These are phyloP conservation scores for Indri indri DNA, from an alignment of 2,113 vertebrate species.

Conservation along the genomic window DNA sequence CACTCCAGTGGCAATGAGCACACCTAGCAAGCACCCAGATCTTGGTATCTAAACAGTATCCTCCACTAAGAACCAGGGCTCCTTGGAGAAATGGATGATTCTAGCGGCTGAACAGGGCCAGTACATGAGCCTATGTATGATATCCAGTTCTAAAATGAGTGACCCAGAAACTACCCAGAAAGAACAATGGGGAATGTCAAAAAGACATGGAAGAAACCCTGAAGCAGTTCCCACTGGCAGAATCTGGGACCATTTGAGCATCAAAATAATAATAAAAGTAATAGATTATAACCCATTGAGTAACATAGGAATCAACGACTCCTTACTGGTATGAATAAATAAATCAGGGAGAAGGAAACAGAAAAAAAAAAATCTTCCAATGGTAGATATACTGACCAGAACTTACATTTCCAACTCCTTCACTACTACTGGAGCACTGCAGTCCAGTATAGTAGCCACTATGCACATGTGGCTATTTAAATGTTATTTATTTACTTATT, in stretches of 20 bases:
- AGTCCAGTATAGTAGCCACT: background rate
- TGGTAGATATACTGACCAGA: background rate
- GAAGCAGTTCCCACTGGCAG: background rate
- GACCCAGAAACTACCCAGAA: background rate
- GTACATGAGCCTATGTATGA: background rate
- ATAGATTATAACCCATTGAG: background rate
- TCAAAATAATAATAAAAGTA: constrained; percentile 5
- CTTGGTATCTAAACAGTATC: background rate
- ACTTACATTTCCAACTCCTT: background rate
- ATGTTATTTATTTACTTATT: background rate
- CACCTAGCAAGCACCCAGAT: background rate
- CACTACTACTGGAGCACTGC: background rate
- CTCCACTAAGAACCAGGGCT: background rate
- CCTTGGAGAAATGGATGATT: background rate
- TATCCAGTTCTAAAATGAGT: background rate
- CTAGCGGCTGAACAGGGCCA: background rate
- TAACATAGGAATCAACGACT: background rate
- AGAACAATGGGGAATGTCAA: background rate
- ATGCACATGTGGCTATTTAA: background rate
- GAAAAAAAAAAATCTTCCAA: background rate
- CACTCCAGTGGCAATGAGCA: background rate
- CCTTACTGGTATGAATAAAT: background rate
- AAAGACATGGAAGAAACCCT: background rate
- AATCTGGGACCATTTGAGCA: constrained; percentile 16
- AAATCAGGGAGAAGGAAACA: background rate